phyloP scores from a whole-genome alignment of 2,797 vertebrate species.

The Rhabdophis nuchalis region DNA sequence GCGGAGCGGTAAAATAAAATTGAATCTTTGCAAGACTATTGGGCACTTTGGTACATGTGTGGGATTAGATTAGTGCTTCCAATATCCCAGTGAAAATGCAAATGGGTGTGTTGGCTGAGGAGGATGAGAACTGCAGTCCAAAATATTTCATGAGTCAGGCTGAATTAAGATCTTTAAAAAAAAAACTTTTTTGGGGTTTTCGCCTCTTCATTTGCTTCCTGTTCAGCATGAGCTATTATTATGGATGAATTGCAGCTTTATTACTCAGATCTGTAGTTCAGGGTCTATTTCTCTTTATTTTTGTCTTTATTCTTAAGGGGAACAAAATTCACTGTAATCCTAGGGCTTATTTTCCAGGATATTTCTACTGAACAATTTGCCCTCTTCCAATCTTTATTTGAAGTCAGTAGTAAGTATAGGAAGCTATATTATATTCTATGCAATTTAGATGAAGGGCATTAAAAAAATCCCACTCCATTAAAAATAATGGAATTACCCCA shows the following conservation, averaged over 20 bases:
- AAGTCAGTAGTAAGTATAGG: not conserved
- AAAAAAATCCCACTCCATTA: not conserved
- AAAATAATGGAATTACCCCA: not conserved
- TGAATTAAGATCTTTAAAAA: not conserved
- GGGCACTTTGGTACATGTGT: not conserved
- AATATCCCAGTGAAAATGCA: not conserved
- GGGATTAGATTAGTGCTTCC: not conserved
- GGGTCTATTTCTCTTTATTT: not conserved
- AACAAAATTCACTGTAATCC: not conserved
- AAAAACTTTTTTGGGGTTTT: not conserved
- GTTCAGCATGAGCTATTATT: not conserved
- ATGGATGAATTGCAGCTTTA: not conserved
- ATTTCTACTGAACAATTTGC: not conserved
- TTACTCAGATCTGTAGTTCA: not conserved
- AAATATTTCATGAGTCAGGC: not conserved
- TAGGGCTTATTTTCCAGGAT: not conserved
- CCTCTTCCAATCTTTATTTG: not conserved
- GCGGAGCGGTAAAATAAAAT: not conserved
- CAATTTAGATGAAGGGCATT: not conserved
- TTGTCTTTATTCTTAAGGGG: not conserved
- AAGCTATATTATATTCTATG: not conserved
- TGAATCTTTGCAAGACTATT: not conserved
- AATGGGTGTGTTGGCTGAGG: not conserved
- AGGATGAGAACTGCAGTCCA: not conserved
- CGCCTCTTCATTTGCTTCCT: not conserved